These are phyloP conservation scores for Drosophila nigrodunni DNA, from an alignment of 1,140 invertebrate genomes.

Conservation along the genomic window DNA sequence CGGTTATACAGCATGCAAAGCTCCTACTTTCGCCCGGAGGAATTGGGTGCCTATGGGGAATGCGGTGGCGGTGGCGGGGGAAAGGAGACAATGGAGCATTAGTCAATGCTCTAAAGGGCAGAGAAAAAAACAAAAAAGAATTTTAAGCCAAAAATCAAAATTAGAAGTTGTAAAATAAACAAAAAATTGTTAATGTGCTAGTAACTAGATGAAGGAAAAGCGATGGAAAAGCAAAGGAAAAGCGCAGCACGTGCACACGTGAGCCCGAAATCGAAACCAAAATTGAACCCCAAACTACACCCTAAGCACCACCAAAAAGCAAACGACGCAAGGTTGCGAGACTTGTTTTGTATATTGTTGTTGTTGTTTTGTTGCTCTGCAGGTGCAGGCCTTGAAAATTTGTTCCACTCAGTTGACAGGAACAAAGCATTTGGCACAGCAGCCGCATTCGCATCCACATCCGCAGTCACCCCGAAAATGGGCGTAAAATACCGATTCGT, in stretches of 20 bases:
- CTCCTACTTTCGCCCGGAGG: slow-evolving; percentile 88
- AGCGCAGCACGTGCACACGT: slow-evolving; percentile 44
- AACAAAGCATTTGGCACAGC: slow-evolving; percentile 64
- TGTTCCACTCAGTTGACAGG: slow-evolving; percentile 80
- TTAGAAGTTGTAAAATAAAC: slow-evolving; percentile 81
- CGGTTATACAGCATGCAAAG: slow-evolving; percentile 88
- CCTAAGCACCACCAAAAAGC: slow-evolving; percentile 31
- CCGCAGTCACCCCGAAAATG: slow-evolving; percentile 52
- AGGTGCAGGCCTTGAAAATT: slow-evolving; percentile 80
- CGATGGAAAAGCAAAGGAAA: not conserved
- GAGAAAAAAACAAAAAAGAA: slow-evolving; percentile 8
- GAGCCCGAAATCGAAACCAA: slow-evolving; percentile 4
- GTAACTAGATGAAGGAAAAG: slow-evolving; percentile 38
- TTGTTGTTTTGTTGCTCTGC: slow-evolving; percentile 54
- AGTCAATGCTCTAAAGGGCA: slow-evolving; percentile 22
- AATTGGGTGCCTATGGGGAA: slow-evolving; percentile 78
- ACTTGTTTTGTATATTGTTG: not conserved
- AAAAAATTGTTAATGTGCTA: slow-evolving; percentile 77
- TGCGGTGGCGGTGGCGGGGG: slow-evolving; percentile 58
- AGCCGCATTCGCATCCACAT: slow-evolving; percentile 19
- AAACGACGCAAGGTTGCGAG: slow-evolving; percentile 45
- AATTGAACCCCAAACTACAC: not conserved
- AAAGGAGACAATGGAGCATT: slow-evolving; percentile 75
- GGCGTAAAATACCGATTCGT: slow-evolving; percentile 83
- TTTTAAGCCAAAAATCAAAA: slow-evolving; percentile 83